Evolutionary conservation across 1,140 invertebrate species (phyloP), one percentile per base, ranked within the genome.

Genomic region (Meteorus sp.): DNA sequence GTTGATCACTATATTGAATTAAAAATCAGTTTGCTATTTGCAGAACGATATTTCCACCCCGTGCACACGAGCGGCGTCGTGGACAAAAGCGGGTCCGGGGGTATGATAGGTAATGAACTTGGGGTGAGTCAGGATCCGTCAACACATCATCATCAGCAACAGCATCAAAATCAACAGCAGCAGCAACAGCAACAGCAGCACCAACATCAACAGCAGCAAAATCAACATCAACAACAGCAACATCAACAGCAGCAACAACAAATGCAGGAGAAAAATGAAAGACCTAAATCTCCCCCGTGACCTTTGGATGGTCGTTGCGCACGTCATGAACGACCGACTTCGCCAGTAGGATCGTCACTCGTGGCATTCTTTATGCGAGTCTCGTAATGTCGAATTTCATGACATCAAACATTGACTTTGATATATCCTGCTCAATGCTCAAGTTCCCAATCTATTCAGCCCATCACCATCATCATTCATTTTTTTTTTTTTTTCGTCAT

Each of bases 241-340:
- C 72, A 60, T 0, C 51, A 61, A 0, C 52, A 56, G 0, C 56
- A 58, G 19, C 56, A 58, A 11, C 76, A 78, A 43, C 77, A 79
- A 70, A 73, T 77, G 63, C 74, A 77, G 61, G 77, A 80, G 50
- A 78, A 80, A 67, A 74, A 68, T 48, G 76, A 75, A 39, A 68
- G 78, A 58, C 70, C 77, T 31, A 80, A 80, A 59, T 79, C 78
- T 71, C 75, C 77, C 54, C 78, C 78, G 77, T 80, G 77, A 80
- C 78, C 77, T 63, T 72, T 73, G 76, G 67, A 70, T 60, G 60
- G 60, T 52, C 67, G 60, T 62, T 54, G 62, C 48, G 62, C 65
- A 54, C 60, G 55, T 66, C 60, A 63, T 47, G 44, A 60, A 53
- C 44, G 61, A 58, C 60, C 67, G 27, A 61, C 37, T 31, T 59